phyloP scores from a whole-genome alignment of 2,888 invertebrate genomes.

The Nomada fabriciana region DNA sequence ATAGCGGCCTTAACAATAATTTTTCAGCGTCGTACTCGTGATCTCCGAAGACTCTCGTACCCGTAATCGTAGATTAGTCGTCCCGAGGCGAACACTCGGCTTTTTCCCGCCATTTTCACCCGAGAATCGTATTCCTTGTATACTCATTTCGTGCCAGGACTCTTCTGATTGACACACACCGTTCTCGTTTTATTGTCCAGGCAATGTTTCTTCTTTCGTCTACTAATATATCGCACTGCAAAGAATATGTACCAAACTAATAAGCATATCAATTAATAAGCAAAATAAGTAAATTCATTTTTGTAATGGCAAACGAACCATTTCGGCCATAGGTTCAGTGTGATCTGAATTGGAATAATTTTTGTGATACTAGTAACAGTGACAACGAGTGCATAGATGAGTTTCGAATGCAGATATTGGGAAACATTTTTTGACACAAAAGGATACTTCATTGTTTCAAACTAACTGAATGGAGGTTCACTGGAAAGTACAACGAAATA shows the following conservation, averaged over 20 bases:
- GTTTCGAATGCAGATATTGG: not conserved
- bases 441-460: not conserved
- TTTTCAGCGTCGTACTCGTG: constrained; percentile 59
- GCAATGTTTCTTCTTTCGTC: not conserved
- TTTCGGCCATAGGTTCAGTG: not conserved
- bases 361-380: not conserved
- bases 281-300: constrained; percentile 6
- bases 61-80: constrained; percentile 56
- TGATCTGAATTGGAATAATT: not conserved
- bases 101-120: constrained; percentile 60
- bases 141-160: constrained; percentile 56
- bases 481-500: constrained; percentile 21
- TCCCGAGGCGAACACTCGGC: constrained; percentile 32
- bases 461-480: not conserved
- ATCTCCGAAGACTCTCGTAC: constrained; percentile 48
- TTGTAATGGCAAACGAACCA: not conserved
- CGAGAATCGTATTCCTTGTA: constrained; percentile 51
- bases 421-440: not conserved
- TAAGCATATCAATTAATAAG: constrained; percentile 34
- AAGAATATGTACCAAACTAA: constrained; percentile 16
- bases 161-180: constrained; percentile 57
- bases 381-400: not conserved
- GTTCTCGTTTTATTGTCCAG: not conserved
- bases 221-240: not conserved
- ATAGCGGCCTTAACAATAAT: constrained; percentile 70